Percentiles rank a stretch among this genome's conserved stretches.
Conservation (phyloP, 2,113 vertebrate genomes). For the Rissa tridactyla region DNA sequence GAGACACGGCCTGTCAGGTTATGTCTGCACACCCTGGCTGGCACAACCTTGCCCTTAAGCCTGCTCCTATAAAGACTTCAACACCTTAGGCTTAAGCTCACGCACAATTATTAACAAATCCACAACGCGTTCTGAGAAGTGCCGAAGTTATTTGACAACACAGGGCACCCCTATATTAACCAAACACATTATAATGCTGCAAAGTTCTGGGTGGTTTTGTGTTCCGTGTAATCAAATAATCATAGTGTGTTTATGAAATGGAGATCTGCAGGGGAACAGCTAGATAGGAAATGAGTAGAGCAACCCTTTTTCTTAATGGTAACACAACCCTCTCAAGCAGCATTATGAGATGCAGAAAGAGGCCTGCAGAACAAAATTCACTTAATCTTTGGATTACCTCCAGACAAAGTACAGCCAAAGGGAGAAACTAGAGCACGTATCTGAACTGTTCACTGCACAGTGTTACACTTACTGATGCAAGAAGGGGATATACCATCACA, state of each 20-base stretch:
- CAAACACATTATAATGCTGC: not conserved
- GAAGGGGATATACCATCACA: not conserved
- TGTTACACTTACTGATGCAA: not conserved
- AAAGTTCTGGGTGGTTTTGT: not conserved
- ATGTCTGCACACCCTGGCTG: not conserved
- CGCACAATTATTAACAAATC: not conserved
- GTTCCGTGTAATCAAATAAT: not conserved
- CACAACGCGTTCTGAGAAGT: not conserved
- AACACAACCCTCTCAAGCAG: not conserved
- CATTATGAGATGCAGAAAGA: not conserved
- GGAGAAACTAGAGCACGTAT: not conserved
- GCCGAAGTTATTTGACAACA: not conserved
- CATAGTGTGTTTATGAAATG: not conserved
- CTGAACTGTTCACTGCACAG: not conserved
- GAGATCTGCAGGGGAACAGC: not conserved
- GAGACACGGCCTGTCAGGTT: not conserved
- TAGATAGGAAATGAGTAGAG: not conserved
- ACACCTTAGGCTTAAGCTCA: not conserved
- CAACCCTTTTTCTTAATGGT: not conserved
- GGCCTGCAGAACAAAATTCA: not conserved
- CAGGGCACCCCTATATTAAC: not conserved
- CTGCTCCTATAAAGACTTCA: not conserved
- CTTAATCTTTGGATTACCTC: not conserved
- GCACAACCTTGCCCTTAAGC: not conserved
- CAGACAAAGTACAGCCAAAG: not conserved